Evolutionary conservation across 2,888 invertebrate species (phyloP), one percentile per base, ranked within the genome.

Genomic region (Anaspis maculata): DNA sequence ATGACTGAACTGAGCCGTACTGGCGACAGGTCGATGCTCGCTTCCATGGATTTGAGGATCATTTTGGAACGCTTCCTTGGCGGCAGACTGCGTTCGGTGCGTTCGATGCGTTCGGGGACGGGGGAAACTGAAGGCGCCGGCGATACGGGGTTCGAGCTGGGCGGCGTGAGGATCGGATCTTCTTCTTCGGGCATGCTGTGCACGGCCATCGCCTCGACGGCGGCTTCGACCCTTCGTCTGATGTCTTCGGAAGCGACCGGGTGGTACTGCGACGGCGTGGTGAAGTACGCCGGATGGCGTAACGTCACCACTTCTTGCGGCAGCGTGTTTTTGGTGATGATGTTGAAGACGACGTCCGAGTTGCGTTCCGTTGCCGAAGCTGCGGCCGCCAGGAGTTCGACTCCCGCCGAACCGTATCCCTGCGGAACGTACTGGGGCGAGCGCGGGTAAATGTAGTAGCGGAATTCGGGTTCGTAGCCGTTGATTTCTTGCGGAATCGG

Each of bases 1-100:
- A 89, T 90, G 28, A 90, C 90, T 2, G 89, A 87, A 58, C 72
- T 80, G 60, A 66, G 64, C 28, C 67, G 54, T 37, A 66, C 64
- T 13, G 63, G 61, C 10, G 61, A 57, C 59, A 55, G 39, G 34
- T 57, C 57, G 27, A 54, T 45, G 12, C 43, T 48, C n/a, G 52
- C 40, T 46, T 74, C 73, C 79, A 70, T 79, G 52, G 70, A 79
- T 66, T 76, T 79, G 62, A 74, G 73, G 61, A 78, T 87, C 73
- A 84, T 76, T 62, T 83, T 87, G 39, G 72, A 73, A 9, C 88
- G 74, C 63, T 88, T 89, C 38, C 87, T 72, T 3, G 83, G 77
- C 3, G 88, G 88, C 44, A 87, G 64, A 37, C 79, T 82, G 58
- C 71, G 70, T 53, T 78, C 77, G 13, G 74, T 70, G n/a, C n/a